Percentiles rank a stretch among this genome's conserved stretches.
Evolutionary conservation across 2,113 vertebrate genomes (phyloP).

Genomic region (Tangachromis dhanisi): DNA sequence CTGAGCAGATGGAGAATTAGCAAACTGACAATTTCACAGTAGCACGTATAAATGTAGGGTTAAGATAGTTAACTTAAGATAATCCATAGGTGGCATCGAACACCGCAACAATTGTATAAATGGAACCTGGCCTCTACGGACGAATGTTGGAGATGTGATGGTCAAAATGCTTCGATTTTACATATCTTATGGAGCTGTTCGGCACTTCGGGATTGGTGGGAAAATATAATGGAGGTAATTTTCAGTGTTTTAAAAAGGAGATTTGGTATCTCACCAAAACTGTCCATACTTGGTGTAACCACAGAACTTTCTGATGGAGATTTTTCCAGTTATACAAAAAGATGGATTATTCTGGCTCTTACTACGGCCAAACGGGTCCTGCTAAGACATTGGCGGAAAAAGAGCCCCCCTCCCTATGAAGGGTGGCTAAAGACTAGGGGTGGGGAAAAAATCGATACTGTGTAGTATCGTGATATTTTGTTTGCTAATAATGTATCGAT

Average conservation of each 20-base stretch:
- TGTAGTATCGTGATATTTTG: too few species aligned
- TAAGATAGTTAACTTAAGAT: background rate
- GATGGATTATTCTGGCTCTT: too few species aligned
- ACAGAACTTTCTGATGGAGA: too few species aligned
- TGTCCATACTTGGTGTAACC: too few species aligned
- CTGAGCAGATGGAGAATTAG: background rate
- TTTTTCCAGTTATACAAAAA: too few species aligned
- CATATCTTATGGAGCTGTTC: background rate
- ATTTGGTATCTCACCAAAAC: too few species aligned
- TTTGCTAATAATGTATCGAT: too few species aligned
- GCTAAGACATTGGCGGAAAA: fast-evolving
- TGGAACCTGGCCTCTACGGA: background rate
- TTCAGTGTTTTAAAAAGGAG: too few species aligned
- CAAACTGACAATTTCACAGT: background rate
- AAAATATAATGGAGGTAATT: background rate
- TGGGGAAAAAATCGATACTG: too few species aligned
- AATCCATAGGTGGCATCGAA: background rate
- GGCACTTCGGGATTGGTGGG: background rate
- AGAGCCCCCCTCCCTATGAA: fast-evolving
- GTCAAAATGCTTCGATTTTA: fast-evolving
- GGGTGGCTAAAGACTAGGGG: too few species aligned
- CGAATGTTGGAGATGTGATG: background rate
- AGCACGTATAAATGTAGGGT: background rate
- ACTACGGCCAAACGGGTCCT: too few species aligned
- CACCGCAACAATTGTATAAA: background rate